Percentiles rank a stretch among this genome's conserved stretches.
Evolutionary conservation across 1,140 invertebrate genomes (phyloP).

Genomic region (Dendrolimus kikuchii): DNA sequence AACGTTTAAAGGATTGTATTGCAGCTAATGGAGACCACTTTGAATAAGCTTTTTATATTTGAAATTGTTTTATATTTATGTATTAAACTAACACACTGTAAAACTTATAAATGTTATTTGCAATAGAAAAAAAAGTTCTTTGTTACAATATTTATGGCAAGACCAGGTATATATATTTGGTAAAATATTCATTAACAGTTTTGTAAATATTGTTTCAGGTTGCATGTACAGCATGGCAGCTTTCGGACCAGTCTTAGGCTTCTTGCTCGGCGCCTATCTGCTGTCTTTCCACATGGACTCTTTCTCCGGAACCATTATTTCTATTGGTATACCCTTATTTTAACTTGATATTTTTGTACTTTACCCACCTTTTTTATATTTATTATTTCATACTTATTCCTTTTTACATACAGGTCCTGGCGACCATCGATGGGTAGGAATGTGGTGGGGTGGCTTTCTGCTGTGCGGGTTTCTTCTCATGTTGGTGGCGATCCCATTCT

Average conservation of each 20-base stretch:
- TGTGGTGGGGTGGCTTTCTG: slow-evolving; percentile 96
- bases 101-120: slow-evolving; percentile 1
- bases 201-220: slow-evolving; percentile 64
- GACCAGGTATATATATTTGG: too few species aligned
- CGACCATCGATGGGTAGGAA: slow-evolving; percentile 91
- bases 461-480: slow-evolving; percentile 86
- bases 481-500: slow-evolving; percentile 88
- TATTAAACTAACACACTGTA: too few species aligned
- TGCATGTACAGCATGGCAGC: slow-evolving; percentile 95
- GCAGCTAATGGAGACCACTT: too few species aligned
- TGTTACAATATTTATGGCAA: too few species aligned
- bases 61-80: too few species aligned
- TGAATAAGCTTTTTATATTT: too few species aligned
- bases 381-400: slow-evolving; percentile 32
- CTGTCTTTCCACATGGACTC: slow-evolving; percentile 93
- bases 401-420: slow-evolving; percentile 75
- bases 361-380: slow-evolving; percentile 13
- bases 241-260: slow-evolving; percentile 93
- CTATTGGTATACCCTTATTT: slow-evolving; percentile 75
- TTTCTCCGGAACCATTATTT: slow-evolving; percentile 79
- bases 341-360: background rate
- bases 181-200: background rate
- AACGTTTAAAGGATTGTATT: too few species aligned
- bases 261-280: slow-evolving; percentile 91
- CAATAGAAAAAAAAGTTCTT: too few species aligned